A percentile compares a stretch with the other conserved stretches of the same genome.
These are phyloP conservation scores for Vanessa atalanta DNA, from an alignment of 1,140 invertebrate species.

Conservation along the genomic window DNA sequence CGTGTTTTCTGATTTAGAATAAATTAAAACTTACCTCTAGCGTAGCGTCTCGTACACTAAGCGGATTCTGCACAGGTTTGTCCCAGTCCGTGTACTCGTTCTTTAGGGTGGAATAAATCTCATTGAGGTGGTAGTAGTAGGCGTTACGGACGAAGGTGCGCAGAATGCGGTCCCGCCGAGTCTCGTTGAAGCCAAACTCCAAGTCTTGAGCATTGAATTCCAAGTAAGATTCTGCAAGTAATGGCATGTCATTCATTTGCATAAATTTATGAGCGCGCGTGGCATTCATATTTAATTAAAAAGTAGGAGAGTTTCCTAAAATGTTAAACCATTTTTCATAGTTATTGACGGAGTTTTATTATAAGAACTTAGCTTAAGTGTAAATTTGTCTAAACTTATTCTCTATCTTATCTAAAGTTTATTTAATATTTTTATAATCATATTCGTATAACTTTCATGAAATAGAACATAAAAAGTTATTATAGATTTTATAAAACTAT, in stretches of 20 bases:
- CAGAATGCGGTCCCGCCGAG: conserved; percentile 90
- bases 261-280: conserved; percentile 60
- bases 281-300: conserved; percentile 60
- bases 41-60: conserved; percentile 88
- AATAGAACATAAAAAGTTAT: no score
- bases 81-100: conserved; percentile 98
- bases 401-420: background rate
- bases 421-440: no score
- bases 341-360: background rate
- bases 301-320: conserved; percentile 40
- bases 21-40: conserved; percentile 77
- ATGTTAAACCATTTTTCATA: conserved; percentile 4
- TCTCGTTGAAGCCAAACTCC: conserved; percentile 93
- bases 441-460: no score
- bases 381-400: background rate
- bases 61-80: conserved; percentile 86
- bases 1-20: background rate
- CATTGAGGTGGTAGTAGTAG: conserved; percentile 93
- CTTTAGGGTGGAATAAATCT: conserved; percentile 93
- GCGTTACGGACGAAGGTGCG: conserved; percentile 93
- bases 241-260: conserved; percentile 68
- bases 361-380: background rate
- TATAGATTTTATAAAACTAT: no score
- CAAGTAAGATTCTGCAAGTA: conserved; percentile 86
- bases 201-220: conserved; percentile 89